phyloP scores from a whole-genome alignment of 2,888 invertebrate species.

The Leptothorax acervorum region DNA sequence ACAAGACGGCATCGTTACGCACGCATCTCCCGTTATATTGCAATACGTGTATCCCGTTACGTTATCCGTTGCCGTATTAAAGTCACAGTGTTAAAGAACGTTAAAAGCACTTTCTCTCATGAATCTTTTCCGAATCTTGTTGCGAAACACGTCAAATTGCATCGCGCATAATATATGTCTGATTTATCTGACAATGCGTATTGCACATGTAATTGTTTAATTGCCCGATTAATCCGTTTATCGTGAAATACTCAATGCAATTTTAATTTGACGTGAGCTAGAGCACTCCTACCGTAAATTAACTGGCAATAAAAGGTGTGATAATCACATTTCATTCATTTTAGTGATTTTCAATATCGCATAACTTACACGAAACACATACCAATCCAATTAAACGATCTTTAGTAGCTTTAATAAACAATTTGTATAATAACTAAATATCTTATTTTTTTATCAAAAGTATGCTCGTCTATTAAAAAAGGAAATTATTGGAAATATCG shows the following conservation, averaged over 20 bases:
- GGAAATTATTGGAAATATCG: neutral
- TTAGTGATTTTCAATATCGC: neutral
- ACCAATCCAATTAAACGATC: neutral
- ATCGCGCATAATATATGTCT: neutral
- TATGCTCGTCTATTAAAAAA: neutral
- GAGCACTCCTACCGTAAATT: neutral
- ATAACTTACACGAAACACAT: neutral
- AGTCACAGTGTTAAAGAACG: slow-evolving; percentile 8
- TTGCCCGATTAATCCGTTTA: neutral
- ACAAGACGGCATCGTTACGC: slow-evolving; percentile 26
- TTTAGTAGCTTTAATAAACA: neutral
- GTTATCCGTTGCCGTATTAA: slow-evolving; percentile 17
- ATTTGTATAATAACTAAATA: neutral
- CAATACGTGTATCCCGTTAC: slow-evolving; percentile 39
- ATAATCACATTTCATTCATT: slow-evolving; percentile 16
- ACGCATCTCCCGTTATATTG: slow-evolving; percentile 29
- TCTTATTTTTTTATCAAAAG: neutral
- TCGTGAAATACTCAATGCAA: neutral
- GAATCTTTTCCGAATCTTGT: slow-evolving; percentile 25
- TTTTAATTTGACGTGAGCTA: slow-evolving; percentile 15
- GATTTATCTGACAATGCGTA: neutral
- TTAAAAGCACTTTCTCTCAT: slow-evolving; percentile 43
- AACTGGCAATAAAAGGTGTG: neutral
- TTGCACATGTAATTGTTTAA: slow-evolving; percentile 17
- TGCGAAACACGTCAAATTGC: slow-evolving; percentile 19